A percentile compares a stretch with the other conserved stretches of the same genome.
Evolutionary conservation across 37 sponge, comb jelly and placozoan species (phyloP).

Genomic region (Sycon ciliatum): DNA sequence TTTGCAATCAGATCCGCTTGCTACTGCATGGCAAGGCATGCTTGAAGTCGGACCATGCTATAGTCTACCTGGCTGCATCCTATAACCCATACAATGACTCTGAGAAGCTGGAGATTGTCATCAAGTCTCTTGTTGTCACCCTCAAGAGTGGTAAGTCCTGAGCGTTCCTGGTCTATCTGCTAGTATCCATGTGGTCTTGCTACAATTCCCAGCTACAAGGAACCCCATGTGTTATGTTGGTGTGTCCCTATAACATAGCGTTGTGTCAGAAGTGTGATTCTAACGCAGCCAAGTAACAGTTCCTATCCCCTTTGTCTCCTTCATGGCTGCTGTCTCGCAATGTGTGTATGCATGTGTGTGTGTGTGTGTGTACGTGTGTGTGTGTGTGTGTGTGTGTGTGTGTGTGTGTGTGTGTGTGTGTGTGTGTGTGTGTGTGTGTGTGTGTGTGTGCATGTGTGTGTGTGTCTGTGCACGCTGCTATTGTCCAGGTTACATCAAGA

Average conservation of each 20-base stretch:
- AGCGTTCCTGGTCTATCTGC: too few species aligned
- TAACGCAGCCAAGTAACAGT: too few species aligned
- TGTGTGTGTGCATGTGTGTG: slow-evolving; percentile 21
- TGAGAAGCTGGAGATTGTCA: slow-evolving; percentile 56
- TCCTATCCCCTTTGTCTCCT: too few species aligned
- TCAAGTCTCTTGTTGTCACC: slow-evolving; percentile 19
- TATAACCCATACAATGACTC: slow-evolving; percentile 69
- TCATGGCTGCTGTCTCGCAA: neutral
- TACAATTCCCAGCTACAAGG: too few species aligned
- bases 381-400: slow-evolving; percentile 5
- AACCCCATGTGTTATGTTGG: too few species aligned
- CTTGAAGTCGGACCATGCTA: slow-evolving; percentile 29
- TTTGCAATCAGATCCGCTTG: neutral
- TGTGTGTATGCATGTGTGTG: neutral
- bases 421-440: slow-evolving; percentile 23
- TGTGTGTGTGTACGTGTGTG: neutral
- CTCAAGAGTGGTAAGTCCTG: slow-evolving; percentile 20
- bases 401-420: slow-evolving; percentile 5
- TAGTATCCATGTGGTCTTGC: too few species aligned
- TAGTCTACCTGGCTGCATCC: slow-evolving; percentile 46
- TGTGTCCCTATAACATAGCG: too few species aligned
- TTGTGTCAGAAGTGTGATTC: too few species aligned
- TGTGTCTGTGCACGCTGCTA: neutral
- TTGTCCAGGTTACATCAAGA: slow-evolving; percentile 32
- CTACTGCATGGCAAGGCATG: slow-evolving; percentile 38